Percentiles rank a stretch among this genome's conserved stretches.
phyloP scores from a whole-genome alignment of 2,797 vertebrate species.

The Rhynchonycteris naso region DNA sequence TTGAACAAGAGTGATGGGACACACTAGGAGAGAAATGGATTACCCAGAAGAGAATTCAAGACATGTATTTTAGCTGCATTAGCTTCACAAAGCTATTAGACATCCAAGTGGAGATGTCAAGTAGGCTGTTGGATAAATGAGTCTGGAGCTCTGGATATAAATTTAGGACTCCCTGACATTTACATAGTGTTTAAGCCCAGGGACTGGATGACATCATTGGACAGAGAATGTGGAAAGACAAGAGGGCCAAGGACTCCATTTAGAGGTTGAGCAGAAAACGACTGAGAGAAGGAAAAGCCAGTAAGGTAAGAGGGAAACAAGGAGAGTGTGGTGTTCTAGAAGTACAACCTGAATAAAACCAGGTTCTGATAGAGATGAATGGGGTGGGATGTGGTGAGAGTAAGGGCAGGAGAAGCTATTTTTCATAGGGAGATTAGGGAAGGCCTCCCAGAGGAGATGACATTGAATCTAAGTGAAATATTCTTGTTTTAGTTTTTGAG shows the following conservation, averaged over 20 bases:
- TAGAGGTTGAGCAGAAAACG: slow-evolving; percentile 43
- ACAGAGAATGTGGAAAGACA: slow-evolving; percentile 49
- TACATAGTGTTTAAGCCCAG: slow-evolving; percentile 75
- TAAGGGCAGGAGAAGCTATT: neutral
- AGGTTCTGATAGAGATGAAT: neutral
- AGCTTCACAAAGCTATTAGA: slow-evolving; percentile 60
- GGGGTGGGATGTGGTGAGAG: neutral
- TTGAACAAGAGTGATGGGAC: neutral
- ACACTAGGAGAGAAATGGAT: neutral
- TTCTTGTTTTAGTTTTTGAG: neutral
- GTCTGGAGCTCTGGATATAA: slow-evolving; percentile 67
- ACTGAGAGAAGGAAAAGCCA: neutral
- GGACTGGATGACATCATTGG: slow-evolving; percentile 78
- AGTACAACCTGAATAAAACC: neutral
- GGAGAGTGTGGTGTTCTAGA: neutral
- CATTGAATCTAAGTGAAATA: neutral
- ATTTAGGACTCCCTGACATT: slow-evolving; percentile 80
- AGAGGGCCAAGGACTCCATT: slow-evolving; percentile 57
- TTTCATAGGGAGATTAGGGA: neutral
- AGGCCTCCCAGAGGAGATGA: neutral
- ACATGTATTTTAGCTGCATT: slow-evolving; percentile 37
- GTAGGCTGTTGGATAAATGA: slow-evolving; percentile 72
- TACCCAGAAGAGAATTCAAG: neutral
- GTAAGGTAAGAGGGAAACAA: neutral
- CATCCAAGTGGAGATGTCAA: slow-evolving; percentile 68